Evolutionary conservation across 2,113 vertebrate genomes (phyloP).

Genomic region (Argyrosomus japonicus): DNA sequence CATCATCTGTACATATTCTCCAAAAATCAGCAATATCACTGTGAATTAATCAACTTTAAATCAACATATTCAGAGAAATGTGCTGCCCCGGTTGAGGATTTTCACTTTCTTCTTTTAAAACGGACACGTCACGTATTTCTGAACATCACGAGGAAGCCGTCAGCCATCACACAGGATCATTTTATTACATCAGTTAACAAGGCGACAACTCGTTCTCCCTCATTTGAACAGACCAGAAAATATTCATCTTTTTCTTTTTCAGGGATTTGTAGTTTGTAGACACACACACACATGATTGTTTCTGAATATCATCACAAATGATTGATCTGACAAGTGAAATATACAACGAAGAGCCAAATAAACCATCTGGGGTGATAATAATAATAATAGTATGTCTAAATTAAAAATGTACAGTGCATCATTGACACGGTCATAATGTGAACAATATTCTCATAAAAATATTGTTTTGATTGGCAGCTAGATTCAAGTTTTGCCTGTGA

Average conservation of each 20-base stretch:
- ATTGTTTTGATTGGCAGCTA: conserved; percentile 44
- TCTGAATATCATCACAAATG: conserved; percentile 57
- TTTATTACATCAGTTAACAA: conserved; percentile 79
- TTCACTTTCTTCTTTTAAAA: neutral
- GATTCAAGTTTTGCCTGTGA: conserved; percentile 53
- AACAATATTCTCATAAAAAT: conserved; percentile 30
- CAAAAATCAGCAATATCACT: neutral
- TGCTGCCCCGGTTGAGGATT: too few species aligned
- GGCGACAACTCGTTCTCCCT: conserved; percentile 54
- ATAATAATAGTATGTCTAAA: conserved; percentile 1
- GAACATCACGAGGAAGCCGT: neutral
- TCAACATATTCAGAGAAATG: too few species aligned
- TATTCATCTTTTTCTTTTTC: conserved; percentile 63
- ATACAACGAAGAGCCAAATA: conserved; percentile 28
- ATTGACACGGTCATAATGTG: neutral
- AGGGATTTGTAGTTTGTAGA: conserved; percentile 69
- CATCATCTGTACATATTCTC: neutral
- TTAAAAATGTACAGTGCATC: conserved; percentile 26
- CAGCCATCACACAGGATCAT: conserved; percentile 50
- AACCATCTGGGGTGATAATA: conserved; percentile 20
- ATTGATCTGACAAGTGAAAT: conserved; percentile 30
- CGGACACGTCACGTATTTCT: neutral
- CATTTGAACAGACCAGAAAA: conserved; percentile 75
- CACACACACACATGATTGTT: conserved; percentile 37
- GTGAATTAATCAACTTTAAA: too few species aligned